Base-by-base conservation (phyloP, 2,888 invertebrate genomes). In the Drosophila kanekoi region DNA sequence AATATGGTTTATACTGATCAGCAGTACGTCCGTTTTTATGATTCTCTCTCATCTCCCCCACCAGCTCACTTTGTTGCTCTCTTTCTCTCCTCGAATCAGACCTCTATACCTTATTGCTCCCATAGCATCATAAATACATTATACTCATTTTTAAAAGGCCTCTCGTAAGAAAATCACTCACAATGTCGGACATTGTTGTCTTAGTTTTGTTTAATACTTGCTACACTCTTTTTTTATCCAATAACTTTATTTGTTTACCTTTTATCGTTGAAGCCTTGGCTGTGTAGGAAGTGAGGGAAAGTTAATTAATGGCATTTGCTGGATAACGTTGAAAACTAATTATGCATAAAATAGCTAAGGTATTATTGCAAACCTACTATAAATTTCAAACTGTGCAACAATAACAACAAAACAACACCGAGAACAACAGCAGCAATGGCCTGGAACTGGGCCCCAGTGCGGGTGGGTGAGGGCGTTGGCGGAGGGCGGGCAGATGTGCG, bases 341-440 rank as follows among this genome's bases (percentile, higher is more conserved):
- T 85, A 85, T 89, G 89, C 85, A 85, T 89, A 85, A 85, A 89
- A 85, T 84, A 74, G 87, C 79, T 67, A 66, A 67, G 72, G 87
- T 87, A 85, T 89, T 89, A 89, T 84, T 85, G 89, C 77, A 75
- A 79, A 81, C 84, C 89, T 74, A 72, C 84, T 84, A 89, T 89
- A 85, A 85, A 89, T 85, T 83, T 79, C 74, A 72, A 87, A 72
- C 84, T 73, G 66, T 64, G 76, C 81, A 81, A 76, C 86, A 86
- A 81, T 72, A 79, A 59, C 69, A 79, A 70, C 63, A 77, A 67
- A 79, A 76, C 60, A 74, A 63, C 62, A 64, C 38, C 47, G 78
- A 66, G 68, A 77, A 57, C 72, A 81, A 67, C 64, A 78, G 54
- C 66, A 75, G 60, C 62, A 66, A 71, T 48, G 59, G 57, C 32